Conservation (phyloP, 1,140 invertebrate species). For the Calliphora vicina region DNA sequence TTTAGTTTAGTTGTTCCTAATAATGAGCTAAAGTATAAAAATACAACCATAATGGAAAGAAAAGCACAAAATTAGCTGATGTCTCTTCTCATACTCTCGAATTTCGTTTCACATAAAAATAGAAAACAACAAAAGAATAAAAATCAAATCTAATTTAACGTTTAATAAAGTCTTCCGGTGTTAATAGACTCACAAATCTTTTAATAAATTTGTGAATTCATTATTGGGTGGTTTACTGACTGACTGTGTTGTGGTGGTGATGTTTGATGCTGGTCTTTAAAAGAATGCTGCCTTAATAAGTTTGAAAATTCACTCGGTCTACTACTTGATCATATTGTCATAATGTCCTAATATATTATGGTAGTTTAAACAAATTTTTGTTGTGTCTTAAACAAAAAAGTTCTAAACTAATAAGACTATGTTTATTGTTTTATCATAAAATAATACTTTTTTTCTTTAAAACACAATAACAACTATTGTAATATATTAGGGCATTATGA, state of each 20-base stretch:
- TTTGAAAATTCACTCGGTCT: no score
- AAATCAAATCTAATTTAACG: constrained; percentile 27
- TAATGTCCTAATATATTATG: no score
- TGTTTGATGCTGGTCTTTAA: background rate
- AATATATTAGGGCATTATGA: no score
- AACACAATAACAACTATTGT: no score
- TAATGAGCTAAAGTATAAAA: background rate
- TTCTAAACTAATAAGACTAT: no score
- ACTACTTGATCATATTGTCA: no score
- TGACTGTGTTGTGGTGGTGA: background rate
- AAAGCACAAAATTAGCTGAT: background rate
- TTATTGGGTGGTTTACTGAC: background rate
- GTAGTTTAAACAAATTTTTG: no score
- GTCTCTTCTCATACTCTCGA: background rate
- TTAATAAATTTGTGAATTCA: background rate
- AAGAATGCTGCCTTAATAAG: no score
- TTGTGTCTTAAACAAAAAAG: no score
- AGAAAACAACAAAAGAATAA: background rate
- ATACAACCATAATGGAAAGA: background rate
- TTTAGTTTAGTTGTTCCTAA: background rate
- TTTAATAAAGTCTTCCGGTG: constrained; percentile 12
- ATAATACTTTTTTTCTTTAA: no score
- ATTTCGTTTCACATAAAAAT: background rate
- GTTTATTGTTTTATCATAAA: no score
- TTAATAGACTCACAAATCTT: constrained; percentile 25